Conservation (phyloP, 2,888 invertebrate genomes). For the Acanthoscelides obtectus region DNA sequence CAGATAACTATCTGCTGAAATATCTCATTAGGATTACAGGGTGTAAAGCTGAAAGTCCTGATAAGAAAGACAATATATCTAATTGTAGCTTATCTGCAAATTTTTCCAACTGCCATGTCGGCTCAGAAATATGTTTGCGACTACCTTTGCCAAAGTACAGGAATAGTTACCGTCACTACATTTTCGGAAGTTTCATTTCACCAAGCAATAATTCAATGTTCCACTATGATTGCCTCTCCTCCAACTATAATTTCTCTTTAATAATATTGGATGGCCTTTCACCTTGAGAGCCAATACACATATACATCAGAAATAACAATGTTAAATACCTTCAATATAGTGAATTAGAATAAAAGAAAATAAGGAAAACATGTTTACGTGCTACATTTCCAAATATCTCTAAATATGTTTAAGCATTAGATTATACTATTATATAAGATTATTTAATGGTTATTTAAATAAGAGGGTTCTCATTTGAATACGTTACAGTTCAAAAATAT, state of each 20-base stretch:
- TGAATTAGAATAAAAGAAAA: constrained; percentile 26
- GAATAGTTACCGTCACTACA: not conserved
- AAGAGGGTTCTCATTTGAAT: constrained; percentile 13
- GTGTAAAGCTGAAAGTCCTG: too few species aligned
- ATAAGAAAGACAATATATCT: too few species aligned
- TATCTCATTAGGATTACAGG: too few species aligned
- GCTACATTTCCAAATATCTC: constrained; percentile 35
- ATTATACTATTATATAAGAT: constrained; percentile 31
- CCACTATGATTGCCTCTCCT: not conserved
- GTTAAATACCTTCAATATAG: constrained; percentile 34
- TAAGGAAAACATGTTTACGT: constrained; percentile 27
- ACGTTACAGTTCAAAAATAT: constrained; percentile 17
- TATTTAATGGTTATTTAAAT: constrained; percentile 25
- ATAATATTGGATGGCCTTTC: constrained; percentile 41
- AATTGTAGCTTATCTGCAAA: too few species aligned
- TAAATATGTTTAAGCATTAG: constrained; percentile 38
- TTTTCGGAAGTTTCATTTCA: not conserved
- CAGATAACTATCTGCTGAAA: too few species aligned
- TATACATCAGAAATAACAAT: constrained; percentile 38
- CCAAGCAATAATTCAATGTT: not conserved
- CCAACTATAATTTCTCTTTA: constrained; percentile 21
- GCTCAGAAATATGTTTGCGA: too few species aligned
- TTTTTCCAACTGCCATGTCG: too few species aligned
- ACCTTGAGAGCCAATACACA: constrained; percentile 45
- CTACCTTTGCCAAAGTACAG: not conserved